Conservation (phyloP, 92 coral and sea anemone species). For the Siderastrea radians region DNA sequence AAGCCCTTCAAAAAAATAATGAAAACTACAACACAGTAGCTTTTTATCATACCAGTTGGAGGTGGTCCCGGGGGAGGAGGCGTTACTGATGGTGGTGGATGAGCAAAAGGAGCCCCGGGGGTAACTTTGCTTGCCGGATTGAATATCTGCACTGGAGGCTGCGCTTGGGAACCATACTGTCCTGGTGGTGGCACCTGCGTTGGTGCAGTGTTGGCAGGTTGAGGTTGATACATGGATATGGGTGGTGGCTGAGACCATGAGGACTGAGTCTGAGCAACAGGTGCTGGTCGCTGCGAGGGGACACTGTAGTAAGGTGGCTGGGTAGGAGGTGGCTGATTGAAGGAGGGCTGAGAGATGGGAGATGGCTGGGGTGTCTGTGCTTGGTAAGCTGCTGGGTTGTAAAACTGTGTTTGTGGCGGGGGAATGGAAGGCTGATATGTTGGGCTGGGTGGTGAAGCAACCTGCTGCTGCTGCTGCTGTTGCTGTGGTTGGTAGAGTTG, state of each 20-base stretch:
- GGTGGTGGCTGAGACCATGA: slow-evolving; percentile 80
- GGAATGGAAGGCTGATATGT: slow-evolving; percentile 68
- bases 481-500: slow-evolving; percentile 48
- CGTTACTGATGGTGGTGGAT: slow-evolving; percentile 45
- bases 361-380: slow-evolving; percentile 54
- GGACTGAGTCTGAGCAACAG: slow-evolving; percentile 64
- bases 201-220: slow-evolving; percentile 52
- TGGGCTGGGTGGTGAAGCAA: slow-evolving; percentile 36
- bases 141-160: slow-evolving; percentile 74
- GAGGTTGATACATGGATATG: slow-evolving; percentile 71
- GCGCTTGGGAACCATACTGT: slow-evolving; percentile 44
- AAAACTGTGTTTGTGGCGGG: slow-evolving; percentile 72
- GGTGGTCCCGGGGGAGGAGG: slow-evolving; percentile 53
- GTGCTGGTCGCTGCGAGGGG: slow-evolving; percentile 48
- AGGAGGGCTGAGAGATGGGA: slow-evolving; percentile 71
- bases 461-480: slow-evolving; percentile 28
- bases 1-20: too few relatives aligned
- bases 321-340: slow-evolving; percentile 74
- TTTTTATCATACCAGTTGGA: slow-evolving; percentile 37
- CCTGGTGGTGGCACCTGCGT: slow-evolving; percentile 55
- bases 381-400: slow-evolving; percentile 91
- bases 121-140: slow-evolving; percentile 76
- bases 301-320: slow-evolving; percentile 73
- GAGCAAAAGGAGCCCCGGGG: slow-evolving; percentile 87
- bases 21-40: neutral